Conservation (phyloP, 1,140 invertebrate genomes). For the Drosophila sturtevanti region DNA sequence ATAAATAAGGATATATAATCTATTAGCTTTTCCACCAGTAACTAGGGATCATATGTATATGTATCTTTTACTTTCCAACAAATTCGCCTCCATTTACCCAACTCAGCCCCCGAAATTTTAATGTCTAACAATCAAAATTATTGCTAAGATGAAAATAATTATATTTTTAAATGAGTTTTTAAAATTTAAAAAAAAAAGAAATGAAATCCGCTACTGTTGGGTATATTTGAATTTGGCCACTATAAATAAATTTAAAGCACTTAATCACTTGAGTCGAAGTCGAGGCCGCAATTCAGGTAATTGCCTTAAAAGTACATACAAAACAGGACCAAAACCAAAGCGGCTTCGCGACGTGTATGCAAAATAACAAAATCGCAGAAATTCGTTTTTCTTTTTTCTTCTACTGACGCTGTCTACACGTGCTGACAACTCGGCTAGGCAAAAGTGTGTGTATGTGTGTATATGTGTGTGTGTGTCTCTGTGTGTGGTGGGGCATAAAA, state of each 20-base stretch:
- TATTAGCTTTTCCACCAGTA: no score
- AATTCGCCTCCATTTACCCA: no score
- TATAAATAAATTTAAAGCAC: constrained; percentile 65
- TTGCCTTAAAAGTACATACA: constrained; percentile 62
- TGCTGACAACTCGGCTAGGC: constrained; percentile 36
- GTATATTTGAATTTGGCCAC: constrained; percentile 40
- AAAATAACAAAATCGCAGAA: constrained; percentile 58
- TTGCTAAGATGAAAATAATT: no score
- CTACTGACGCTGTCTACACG: constrained; percentile 14
- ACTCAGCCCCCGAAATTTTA: no score
- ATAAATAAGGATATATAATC: no score
- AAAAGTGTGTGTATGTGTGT: constrained; percentile 14
- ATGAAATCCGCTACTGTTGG: constrained; percentile 3
- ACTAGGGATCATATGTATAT: no score
- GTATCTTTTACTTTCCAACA: no score
- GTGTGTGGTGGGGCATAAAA: constrained; percentile 38
- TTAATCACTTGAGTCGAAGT: constrained; percentile 65
- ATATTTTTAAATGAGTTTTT: no score
- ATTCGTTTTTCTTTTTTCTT: constrained; percentile 28
- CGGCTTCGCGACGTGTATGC: constrained; percentile 32
- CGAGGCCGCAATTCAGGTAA: constrained; percentile 49
- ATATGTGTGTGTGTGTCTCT: constrained; percentile 16
- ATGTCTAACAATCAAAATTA: no score
- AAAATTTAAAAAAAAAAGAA: no score
- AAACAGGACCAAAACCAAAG: not conserved